A percentile compares a stretch with the other conserved stretches of the same genome.
phyloP scores from a whole-genome alignment of 2,888 invertebrate species.

The Agrochola circellaris region DNA sequence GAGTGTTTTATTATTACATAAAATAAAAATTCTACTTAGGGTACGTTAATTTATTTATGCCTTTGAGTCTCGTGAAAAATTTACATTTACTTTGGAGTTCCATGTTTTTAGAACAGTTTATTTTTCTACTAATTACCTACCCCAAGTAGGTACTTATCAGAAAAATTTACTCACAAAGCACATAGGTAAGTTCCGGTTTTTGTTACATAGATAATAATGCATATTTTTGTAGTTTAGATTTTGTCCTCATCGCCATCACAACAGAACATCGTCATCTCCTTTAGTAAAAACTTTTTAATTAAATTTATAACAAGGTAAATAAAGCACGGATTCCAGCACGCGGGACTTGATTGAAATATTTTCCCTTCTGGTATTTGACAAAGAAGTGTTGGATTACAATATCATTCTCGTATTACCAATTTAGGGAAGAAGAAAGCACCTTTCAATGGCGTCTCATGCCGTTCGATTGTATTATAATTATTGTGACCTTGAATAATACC shows the following conservation, averaged over 20 bases:
- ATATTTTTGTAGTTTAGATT: background rate
- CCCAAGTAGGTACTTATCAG: no score
- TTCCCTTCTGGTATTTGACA: constrained; percentile 22
- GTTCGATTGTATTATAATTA: background rate
- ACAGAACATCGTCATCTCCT: background rate
- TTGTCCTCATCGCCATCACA: background rate
- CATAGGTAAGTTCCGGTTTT: no score
- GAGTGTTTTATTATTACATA: no score
- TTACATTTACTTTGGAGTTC: no score
- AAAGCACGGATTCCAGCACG: constrained; percentile 2
- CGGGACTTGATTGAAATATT: constrained; percentile 15
- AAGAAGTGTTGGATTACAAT: constrained; percentile 41
- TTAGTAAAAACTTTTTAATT: background rate
- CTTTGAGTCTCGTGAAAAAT: no score
- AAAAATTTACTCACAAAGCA: no score
- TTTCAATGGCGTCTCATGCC: constrained; percentile 7
- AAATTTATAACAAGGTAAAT: constrained; percentile 14
- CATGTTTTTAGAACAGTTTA: no score
- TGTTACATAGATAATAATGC: no score
- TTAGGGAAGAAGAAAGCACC: constrained; percentile 32
- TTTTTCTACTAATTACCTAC: no score
- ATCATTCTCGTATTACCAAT: constrained; percentile 53
- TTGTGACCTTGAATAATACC: constrained; percentile 11
- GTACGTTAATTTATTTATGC: no score
- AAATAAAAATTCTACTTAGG: no score